Base-by-base conservation (phyloP, 2,888 invertebrate genomes). In the Leucoma salicis region DNA sequence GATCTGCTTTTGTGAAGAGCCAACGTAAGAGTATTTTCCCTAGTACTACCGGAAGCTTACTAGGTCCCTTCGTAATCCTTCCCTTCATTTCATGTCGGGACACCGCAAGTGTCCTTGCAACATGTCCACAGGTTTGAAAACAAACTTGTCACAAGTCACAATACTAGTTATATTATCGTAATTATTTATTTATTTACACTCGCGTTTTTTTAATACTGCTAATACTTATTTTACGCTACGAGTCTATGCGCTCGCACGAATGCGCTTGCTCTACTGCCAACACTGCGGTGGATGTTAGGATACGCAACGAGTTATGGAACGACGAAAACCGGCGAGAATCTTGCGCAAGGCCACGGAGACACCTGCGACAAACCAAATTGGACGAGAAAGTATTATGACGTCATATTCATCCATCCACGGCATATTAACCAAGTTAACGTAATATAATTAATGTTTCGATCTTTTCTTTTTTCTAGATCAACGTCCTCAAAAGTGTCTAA, bases 1-100 rank as follows among this genome's bases (percentile, higher is more conserved):
- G 75, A 68, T 92, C 91, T 16, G 92, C 91, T 70, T 91, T 92
- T 42, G 91, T 91, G 60, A 92, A 87, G 42, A 93, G 87, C 93
- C 93, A 93, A 54, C 92, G 91, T 37, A 92, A 78, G 32, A 92
- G 74, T 59, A 91, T 81, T 65, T 91, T 91, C 56, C 91, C 92
- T 55, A 92, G 72, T 50, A 91, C 78, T 71, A 82, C 72, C 42
- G 86, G 80, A 63, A 85, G 62, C 56, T 78, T 77, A 48, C 56
- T 77, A 15, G 79, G 78, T 50, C 64, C 60, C 53, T 63, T 57
- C n/a, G 48, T 53, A 45, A 63, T 61, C 64, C 73, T 72, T 21
- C 70, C 80, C 82, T 80, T 87, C 88, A 88, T 88, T 77, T 84
- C 88, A 87, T 63, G 63, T 65, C 59, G 51, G 50, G 46, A 59